phyloP scores from a whole-genome alignment of 2,113 vertebrate species.

The Passerina amoena region DNA sequence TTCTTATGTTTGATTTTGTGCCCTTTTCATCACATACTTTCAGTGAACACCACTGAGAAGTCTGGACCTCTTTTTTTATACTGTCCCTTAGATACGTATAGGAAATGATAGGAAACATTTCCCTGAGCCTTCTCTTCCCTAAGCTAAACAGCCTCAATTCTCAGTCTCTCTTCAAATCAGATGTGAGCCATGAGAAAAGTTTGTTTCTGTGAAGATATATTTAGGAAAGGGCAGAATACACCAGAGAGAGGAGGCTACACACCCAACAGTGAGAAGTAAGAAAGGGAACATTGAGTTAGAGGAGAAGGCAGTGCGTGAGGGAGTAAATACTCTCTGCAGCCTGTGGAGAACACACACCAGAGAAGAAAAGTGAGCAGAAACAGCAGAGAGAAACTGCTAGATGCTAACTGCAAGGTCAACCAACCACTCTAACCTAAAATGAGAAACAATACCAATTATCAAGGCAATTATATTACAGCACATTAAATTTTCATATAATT shows the following conservation, averaged over 20 bases:
- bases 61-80: not conserved
- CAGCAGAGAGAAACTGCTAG: not conserved
- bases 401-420: not conserved
- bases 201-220: not conserved
- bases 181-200: not conserved
- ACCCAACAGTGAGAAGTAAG: not conserved
- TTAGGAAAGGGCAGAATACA: not conserved
- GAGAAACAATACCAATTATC: not conserved
- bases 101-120: not conserved
- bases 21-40: not conserved
- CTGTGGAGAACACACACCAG: fast-evolving
- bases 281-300: not conserved
- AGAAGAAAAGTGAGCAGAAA: not conserved
- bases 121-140: not conserved
- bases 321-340: not conserved
- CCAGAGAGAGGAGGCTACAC: not conserved
- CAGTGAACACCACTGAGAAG: not conserved
- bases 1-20: not conserved
- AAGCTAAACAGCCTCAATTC: not conserved
- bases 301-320: not conserved
- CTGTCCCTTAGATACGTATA: too few species aligned
- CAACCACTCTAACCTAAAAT: not conserved
- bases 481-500: not conserved
- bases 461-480: not conserved
- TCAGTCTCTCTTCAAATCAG: not conserved